Percentiles rank a stretch among this genome's conserved stretches.
Evolutionary conservation across 2,888 invertebrate genomes (phyloP).

Genomic region (Leptopilina myrica): DNA sequence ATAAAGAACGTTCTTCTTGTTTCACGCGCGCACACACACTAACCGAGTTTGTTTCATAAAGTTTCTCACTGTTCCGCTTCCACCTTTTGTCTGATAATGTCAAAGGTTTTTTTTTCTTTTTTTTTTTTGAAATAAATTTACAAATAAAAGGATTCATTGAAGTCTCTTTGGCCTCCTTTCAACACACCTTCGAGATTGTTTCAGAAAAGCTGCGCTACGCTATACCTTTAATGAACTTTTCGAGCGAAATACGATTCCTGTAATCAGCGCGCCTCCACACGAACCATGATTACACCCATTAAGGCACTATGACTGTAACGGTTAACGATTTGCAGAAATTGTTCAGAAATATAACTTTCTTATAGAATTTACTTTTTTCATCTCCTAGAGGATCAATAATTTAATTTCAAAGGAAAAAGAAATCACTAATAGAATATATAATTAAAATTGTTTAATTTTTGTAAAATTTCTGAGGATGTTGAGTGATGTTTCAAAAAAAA

Average conservation of each 20-base stretch:
- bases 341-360: neutral
- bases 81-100: slow-evolving; percentile 13
- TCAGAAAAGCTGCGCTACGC: slow-evolving; percentile 30
- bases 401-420: no score
- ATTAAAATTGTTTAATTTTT: no score
- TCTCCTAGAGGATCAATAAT: neutral
- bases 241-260: slow-evolving; percentile 37
- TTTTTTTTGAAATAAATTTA: slow-evolving; percentile 5
- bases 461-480: no score
- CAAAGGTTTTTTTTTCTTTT: slow-evolving; percentile 12
- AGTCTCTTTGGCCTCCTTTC: slow-evolving; percentile 32
- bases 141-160: slow-evolving; percentile 19
- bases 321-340: slow-evolving; percentile 30
- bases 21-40: neutral
- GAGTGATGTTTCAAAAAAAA: no score
- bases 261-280: slow-evolving; percentile 30
- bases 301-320: slow-evolving; percentile 24
- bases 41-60: neutral
- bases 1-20: neutral
- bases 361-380: neutral
- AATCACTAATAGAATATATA: no score
- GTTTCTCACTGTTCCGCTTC: neutral
- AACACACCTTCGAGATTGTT: slow-evolving; percentile 29
- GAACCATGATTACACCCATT: slow-evolving; percentile 36
- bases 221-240: slow-evolving; percentile 38